Evolutionary conservation across 2,888 invertebrate genomes (phyloP), one percentile per base, ranked within the genome.

Genomic region (Sminthurinus aureus): DNA sequence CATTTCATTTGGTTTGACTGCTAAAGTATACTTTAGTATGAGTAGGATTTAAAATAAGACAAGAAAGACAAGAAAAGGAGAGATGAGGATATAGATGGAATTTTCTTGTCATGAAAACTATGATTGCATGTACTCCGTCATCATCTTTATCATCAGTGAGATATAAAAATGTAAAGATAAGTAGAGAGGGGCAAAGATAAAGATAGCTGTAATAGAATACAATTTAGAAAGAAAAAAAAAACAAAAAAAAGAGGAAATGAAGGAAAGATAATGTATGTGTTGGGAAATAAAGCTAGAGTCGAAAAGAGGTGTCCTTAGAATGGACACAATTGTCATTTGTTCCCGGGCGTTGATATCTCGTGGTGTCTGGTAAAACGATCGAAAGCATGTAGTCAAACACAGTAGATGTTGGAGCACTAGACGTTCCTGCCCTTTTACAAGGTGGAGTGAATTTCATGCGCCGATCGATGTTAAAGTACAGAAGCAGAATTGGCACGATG

Each of bases 401-500:
- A 79, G 84, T 82, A 82, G 83, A 71, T 74, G 78, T 79, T 75
- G 38, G 38, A 38, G 38, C 38, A 38, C 38, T 38, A 38, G 81
- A 79, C 84, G 76, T 81, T 83, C 80, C 78, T 84, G 84, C 69
- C 84, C 82, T 84, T 85, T 85, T 75, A 74, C 73, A 84, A 84
- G 83, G 74, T 84, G 75, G 83, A 85, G 84, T 85, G 87, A 84
- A 86, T 88, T 86, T 86, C 88, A 88, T 88, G 88, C 88, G 88
- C 88, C 86, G 87, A 88, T 88, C 88, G 88, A 88, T 88, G 87
- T 86, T 86, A 85, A 85, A 87, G 87, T 88, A 87, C 87, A 84
- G 87, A 84, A 85, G 85, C 86, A 87, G 87, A 86, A 87, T 86
- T 88, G 87, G 87, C 88, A 88, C 88, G 87, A 87, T 87, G 87